Conservation (phyloP, 2,113 vertebrate species). For the Onychostoma macrolepis region DNA sequence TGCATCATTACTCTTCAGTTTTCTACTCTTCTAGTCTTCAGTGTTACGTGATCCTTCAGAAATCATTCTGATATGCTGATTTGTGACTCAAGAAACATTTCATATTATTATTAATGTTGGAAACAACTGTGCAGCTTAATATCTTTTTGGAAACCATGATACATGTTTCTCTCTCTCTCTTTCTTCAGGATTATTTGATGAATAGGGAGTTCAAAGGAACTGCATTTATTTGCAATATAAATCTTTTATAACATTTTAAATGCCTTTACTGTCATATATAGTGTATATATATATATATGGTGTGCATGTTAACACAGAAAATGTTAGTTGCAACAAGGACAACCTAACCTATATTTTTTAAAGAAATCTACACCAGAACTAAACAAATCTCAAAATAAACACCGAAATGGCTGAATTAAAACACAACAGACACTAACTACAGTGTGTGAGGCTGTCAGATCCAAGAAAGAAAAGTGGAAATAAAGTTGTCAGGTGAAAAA, state of each 20-base stretch:
- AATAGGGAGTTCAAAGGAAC: not conserved
- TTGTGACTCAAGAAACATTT: not conserved
- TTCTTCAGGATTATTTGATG: not conserved
- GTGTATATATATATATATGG: too few relatives aligned
- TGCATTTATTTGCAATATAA: not conserved
- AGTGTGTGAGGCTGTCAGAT: conserved; percentile 60
- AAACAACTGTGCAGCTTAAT: not conserved
- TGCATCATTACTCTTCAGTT: too few relatives aligned
- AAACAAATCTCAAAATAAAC: not conserved
- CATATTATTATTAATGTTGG: not conserved
- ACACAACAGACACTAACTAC: conserved; percentile 43
- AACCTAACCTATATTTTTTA: not conserved
- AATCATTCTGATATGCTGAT: not conserved
- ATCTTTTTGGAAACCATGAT: not conserved
- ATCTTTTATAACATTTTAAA: not conserved
- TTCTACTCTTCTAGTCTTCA: not conserved
- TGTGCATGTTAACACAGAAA: too few relatives aligned
- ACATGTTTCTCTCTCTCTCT: too few relatives aligned
- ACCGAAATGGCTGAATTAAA: not conserved
- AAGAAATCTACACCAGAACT: not conserved
- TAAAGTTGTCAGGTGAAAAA: conserved; percentile 70
- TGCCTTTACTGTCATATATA: too few relatives aligned
- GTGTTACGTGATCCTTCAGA: not conserved
- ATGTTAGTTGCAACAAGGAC: too few relatives aligned
- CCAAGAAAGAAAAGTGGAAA: conserved; percentile 59